A percentile compares a stretch with the other conserved stretches of the same genome.
These are phyloP conservation scores for Epizoanthus scotinus DNA, from an alignment of 92 coral and sea anemone species.

Conservation along the genomic window DNA sequence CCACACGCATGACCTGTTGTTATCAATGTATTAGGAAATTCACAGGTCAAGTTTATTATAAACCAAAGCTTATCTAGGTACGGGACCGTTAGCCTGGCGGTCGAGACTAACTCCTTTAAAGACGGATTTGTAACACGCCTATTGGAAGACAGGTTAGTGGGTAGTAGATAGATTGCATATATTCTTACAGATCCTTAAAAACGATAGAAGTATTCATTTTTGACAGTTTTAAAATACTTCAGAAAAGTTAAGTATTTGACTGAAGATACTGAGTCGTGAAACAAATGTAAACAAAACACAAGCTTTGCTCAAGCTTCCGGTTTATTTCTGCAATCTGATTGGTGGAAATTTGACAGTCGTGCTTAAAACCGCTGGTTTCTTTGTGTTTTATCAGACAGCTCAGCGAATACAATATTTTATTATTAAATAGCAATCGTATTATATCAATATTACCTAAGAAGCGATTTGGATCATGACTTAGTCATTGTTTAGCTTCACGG, in stretches of 20 bases:
- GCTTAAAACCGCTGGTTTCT: slow-evolving; percentile 63
- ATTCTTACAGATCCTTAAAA: background rate
- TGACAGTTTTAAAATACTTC: too few relatives aligned
- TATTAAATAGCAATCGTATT: slow-evolving; percentile 97
- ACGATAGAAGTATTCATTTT: background rate
- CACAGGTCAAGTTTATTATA: slow-evolving; percentile 29
- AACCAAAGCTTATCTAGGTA: slow-evolving; percentile 29
- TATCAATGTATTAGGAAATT: slow-evolving; percentile 26
- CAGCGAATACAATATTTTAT: slow-evolving; percentile 82
- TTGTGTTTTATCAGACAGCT: slow-evolving; percentile 54
- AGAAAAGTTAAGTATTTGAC: background rate
- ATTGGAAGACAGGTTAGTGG: slow-evolving; percentile 7
- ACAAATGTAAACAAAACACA: slow-evolving; percentile 26
- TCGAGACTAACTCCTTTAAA: background rate
- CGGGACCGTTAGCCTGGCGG: slow-evolving; percentile 25
- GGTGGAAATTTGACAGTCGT: slow-evolving; percentile 54
- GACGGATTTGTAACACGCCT: background rate
- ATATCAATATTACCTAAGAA: slow-evolving; percentile 99
- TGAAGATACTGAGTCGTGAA: background rate
- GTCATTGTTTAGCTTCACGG: slow-evolving; percentile 91
- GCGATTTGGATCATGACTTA: slow-evolving; percentile 90
- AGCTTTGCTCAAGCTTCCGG: background rate
- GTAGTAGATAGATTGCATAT: background rate
- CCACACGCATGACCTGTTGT: slow-evolving; percentile 68
- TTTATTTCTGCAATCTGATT: slow-evolving; percentile 53